Percentiles rank a stretch among this genome's conserved stretches.
These are phyloP conservation scores for Agelaius phoeniceus DNA, from an alignment of 2,113 vertebrate species.

Conservation along the genomic window DNA sequence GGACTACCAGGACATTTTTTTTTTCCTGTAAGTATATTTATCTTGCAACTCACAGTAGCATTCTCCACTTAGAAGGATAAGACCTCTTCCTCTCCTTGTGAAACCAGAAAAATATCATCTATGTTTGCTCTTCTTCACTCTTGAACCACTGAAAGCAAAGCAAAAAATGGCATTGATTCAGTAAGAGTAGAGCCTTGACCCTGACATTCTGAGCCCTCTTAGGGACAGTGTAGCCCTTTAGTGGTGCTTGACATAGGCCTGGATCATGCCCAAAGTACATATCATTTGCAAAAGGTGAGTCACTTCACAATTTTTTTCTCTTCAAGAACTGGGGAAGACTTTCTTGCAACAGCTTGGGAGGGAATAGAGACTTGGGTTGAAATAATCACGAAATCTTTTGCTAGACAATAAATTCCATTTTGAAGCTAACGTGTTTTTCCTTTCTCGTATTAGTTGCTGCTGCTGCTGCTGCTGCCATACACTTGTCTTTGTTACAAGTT, in stretches of 20 bases:
- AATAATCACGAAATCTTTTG: background rate
- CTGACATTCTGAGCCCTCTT: background rate
- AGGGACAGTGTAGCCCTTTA: background rate
- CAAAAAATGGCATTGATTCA: background rate
- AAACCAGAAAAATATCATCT: background rate
- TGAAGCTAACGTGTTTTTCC: background rate
- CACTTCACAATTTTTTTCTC: background rate
- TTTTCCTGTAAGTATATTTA: background rate
- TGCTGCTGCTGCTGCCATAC: background rate
- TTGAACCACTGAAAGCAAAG: background rate
- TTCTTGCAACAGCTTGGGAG: background rate
- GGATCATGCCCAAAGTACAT: background rate
- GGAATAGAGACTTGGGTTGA: background rate
- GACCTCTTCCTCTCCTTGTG: background rate
- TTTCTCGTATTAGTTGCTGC: background rate
- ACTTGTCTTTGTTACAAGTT: constrained; percentile 45
- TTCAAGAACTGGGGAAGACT: background rate
- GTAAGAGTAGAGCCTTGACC: background rate
- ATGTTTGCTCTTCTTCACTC: background rate
- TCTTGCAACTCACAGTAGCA: background rate
- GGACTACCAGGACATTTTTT: background rate
- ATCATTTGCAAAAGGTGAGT: background rate
- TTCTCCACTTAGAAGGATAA: background rate
- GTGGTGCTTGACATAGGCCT: background rate
- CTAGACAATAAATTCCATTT: background rate